Base-by-base conservation (phyloP, 2,113 vertebrate genomes). In the Dascyllus trimaculatus region DNA sequence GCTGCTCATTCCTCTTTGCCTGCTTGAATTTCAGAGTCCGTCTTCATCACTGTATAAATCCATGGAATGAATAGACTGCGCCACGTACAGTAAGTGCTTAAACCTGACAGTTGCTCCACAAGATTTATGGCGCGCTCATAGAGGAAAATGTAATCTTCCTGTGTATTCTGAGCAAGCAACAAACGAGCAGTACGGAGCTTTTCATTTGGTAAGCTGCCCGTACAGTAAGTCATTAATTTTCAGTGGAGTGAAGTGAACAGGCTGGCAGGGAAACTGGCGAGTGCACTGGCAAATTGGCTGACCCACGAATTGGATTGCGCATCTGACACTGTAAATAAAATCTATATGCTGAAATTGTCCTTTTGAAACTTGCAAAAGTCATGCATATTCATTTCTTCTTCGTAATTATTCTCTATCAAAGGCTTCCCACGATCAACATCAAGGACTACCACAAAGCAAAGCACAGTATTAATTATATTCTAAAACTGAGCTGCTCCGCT, bases 121-220 rank as follows among this genome's bases (percentile, higher is more conserved):
- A 80, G 75, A 84, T 82, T 82, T 71, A 81, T 59, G 26, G 21
- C 59, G 22, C 22, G n/a, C 64, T 63, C 64, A 26, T 48, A 71
- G 48, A 79, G 49, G 57, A 71, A 87, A 78, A 85, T 80, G 75
- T 77, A 88, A 85, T 83, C 64, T 81, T 51, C 54, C 43, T 75
- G 66, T 84, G 71, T 82, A 54, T 84, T 81, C 64, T 64, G 45
- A 63, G 61, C 4, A 14, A 57, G 62, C 74, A 71, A 76, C 76
- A 88, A 86, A 83, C 70, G 72, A 84, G 67, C 60, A 70, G 54
- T 29, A n/a, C 57, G 6, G 54, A 58, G 75, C 32, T 82, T 85
- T 86, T 65, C 52, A 82, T 81, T 88, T 86, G 75, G 83, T 69
- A 73, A 81, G n/a, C 65, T 69, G 85, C 73, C 76, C 69, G 26